Percentiles rank a stretch among this genome's conserved stretches.
phyloP scores from a whole-genome alignment of 1,140 invertebrate genomes.

The Calliopsis andreniformis region DNA sequence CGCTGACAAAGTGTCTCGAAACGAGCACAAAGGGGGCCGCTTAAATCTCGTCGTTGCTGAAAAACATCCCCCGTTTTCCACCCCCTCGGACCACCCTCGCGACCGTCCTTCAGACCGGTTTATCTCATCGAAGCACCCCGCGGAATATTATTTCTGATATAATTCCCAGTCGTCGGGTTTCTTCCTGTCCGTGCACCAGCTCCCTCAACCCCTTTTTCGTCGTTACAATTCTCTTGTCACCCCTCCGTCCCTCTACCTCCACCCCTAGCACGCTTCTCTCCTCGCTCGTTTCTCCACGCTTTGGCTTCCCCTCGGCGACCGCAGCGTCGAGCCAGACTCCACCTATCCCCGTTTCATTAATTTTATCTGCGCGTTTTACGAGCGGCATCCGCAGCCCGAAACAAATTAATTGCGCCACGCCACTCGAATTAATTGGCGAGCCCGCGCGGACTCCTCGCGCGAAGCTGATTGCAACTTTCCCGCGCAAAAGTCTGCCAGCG shows the following conservation, averaged over 20 bases:
- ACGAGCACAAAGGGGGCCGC: slow-evolving; percentile 3
- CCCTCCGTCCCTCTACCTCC: neutral
- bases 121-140: slow-evolving; percentile 46
- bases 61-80: neutral
- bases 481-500: slow-evolving; percentile 9
- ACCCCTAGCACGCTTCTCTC: neutral
- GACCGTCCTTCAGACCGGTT: slow-evolving; percentile 27
- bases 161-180: slow-evolving; percentile 34
- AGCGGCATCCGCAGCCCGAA: slow-evolving; percentile 69
- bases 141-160: slow-evolving; percentile 56
- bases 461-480: slow-evolving; percentile 13
- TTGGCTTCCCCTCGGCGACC: slow-evolving; percentile 41
- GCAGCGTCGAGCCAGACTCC: slow-evolving; percentile 30
- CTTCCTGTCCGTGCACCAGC: neutral
- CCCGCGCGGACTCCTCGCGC: slow-evolving; percentile 48
- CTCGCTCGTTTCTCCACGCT: slow-evolving; percentile 24
- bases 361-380: slow-evolving; percentile 71
- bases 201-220: slow-evolving; percentile 47
- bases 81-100: neutral
- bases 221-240: slow-evolving; percentile 36
- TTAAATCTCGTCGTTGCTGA: slow-evolving; percentile 29
- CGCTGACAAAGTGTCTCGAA: slow-evolving; percentile 12
- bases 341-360: slow-evolving; percentile 66
- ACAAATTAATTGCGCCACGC: slow-evolving; percentile 71
- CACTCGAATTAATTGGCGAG: slow-evolving; percentile 71